Base-by-base conservation (phyloP, 2,797 vertebrate species). In the Melanotaenia trifasciata region DNA sequence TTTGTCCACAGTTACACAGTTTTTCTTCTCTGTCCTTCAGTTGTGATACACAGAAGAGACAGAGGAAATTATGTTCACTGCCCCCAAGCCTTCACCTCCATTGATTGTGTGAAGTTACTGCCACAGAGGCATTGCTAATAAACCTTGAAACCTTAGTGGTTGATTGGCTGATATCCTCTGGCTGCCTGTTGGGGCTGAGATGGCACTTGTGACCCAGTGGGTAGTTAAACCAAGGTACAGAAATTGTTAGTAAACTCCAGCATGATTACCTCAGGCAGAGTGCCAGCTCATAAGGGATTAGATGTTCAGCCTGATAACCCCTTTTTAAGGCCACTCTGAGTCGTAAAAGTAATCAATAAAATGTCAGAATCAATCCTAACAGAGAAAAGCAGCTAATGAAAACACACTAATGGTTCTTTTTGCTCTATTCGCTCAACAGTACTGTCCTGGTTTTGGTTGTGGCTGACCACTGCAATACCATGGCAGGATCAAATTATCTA, bases 71-170 rank as follows among this genome's bases (percentile, higher is more conserved):
- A 26, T 61, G 50, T 76, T 71, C 64, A 13, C 76, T 35, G 51
- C 43, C 67, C 50, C 20, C 45, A 65, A 67, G 75, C 58, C 47
- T 68, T 71, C 68, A 64, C 67, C 45, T 76, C 28, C 16, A 57
- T 72, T 57, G 61, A 65, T 47, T 71, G 38, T 33, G 45, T 30
- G 8, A 61, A 56, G 59, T 83, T 13, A 70, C 26, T 30, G 53
- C 61, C 71, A 16, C 53, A n/a, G 32, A 64, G 78, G 51, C 70
- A n/a, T 38, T 51, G 63, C 71, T 43, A 65, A 72, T 78, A 78
- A 83, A 71, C 57, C 61, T 1, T 5, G 69, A 51, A 64, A 54
- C 58, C 35, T 24, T 10, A 61, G 64, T 68, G 67, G 56, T 58
- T 47, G 60, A 75, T 78, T 11, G 0, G 50, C 60, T 58, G 67